phyloP scores from a whole-genome alignment of 2,888 invertebrate genomes.

The Coleophora deauratella region DNA sequence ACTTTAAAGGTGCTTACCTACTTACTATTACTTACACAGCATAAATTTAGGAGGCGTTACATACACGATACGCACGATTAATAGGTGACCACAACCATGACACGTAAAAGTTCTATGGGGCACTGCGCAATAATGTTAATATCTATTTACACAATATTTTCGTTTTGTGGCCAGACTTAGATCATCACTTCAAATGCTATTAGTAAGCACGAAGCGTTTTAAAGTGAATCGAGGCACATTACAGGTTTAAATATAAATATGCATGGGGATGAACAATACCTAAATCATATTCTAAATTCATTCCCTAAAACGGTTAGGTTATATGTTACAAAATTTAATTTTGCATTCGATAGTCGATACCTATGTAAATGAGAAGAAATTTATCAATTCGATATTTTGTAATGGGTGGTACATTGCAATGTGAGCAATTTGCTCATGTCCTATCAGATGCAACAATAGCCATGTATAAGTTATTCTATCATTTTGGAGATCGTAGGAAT shows the following conservation, averaged over 20 bases:
- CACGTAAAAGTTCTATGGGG: conserved; percentile 16
- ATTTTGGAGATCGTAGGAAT: no score
- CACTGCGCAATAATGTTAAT: conserved; percentile 11
- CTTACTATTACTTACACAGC: no score
- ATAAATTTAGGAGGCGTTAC: conserved; percentile 2
- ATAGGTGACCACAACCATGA: conserved; percentile 15
- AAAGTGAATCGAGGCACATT: neutral
- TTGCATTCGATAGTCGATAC: conserved; percentile 4
- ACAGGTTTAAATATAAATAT: conserved; percentile 17
- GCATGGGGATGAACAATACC: conserved; percentile 3
- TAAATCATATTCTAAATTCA: conserved; percentile 24
- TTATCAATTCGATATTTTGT: no score
- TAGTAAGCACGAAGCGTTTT: no score
- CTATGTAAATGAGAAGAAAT: no score
- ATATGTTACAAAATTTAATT: conserved; percentile 36
- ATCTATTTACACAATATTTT: no score
- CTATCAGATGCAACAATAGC: conserved; percentile 18
- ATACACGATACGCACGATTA: conserved; percentile 8
- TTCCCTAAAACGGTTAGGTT: conserved; percentile 27
- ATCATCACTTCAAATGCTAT: no score
- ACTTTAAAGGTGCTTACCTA: no score
- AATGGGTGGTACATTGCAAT: conserved; percentile 4
- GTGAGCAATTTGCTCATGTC: conserved; percentile 12
- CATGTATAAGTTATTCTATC: conserved; percentile 10
- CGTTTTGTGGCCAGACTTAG: no score